Percentiles rank a stretch among this genome's conserved stretches.
These are phyloP conservation scores for Drosophila ananassae DNA, from an alignment of 1,140 invertebrate species.

Conservation along the genomic window DNA sequence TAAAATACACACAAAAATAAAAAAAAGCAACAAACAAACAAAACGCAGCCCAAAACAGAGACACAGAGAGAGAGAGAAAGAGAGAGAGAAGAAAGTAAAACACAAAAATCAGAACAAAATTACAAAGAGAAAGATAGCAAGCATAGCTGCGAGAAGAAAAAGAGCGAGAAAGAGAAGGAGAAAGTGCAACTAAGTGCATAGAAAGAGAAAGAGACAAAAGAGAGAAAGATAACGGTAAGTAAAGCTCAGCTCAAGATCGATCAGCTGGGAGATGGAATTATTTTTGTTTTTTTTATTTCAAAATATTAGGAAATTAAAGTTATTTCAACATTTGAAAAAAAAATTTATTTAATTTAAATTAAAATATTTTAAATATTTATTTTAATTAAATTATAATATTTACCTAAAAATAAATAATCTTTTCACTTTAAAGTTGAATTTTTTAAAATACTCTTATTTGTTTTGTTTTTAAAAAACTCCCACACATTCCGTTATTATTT, in stretches of 20 bases:
- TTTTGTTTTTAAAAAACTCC: neutral
- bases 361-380: too few species aligned
- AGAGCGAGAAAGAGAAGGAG: constrained; percentile 17
- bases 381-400: too few species aligned
- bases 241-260: neutral
- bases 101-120: constrained; percentile 8
- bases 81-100: constrained; percentile 9
- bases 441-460: neutral
- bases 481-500: neutral
- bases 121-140: constrained; percentile 12
- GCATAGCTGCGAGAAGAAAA: neutral
- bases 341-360: too few species aligned
- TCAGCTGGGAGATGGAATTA: neutral
- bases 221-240: constrained; percentile 20
- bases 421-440: neutral
- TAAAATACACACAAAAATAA: constrained; percentile 7
- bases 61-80: constrained; percentile 6
- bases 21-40: constrained; percentile 7
- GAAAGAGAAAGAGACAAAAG: constrained; percentile 2
- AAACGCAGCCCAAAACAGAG: constrained; percentile 10
- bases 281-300: neutral
- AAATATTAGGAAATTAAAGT: neutral
- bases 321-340: neutral
- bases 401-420: too few species aligned
- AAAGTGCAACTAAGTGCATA: constrained; percentile 13